Conservation (phyloP, 2,797 vertebrate genomes). For the Iguana delicatissima region DNA sequence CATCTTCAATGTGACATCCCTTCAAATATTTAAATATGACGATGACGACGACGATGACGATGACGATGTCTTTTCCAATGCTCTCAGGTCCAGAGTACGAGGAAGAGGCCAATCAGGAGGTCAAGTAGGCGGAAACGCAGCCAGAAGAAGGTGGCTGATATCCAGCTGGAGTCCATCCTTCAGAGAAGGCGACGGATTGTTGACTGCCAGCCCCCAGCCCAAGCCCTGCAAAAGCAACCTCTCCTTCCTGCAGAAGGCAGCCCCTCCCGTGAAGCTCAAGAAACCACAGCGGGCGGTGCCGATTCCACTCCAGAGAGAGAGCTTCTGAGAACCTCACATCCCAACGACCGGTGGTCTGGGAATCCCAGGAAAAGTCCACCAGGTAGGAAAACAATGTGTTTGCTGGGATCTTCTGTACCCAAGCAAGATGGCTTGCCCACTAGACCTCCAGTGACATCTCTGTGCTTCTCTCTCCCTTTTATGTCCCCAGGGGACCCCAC, state of each 20-base stretch:
- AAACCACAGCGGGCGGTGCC: accelerated
- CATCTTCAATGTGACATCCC: too few species aligned
- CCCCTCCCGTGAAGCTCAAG: too few species aligned
- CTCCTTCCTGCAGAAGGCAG: neutral
- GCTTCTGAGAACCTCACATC: neutral
- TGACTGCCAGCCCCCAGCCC: slow-evolving; percentile 58
- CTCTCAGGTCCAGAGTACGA: slow-evolving; percentile 70
- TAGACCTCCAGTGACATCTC: accelerated
- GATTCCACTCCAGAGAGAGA: neutral
- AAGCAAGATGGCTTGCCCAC: neutral
- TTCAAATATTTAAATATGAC: too few species aligned
- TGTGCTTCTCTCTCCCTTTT: neutral
- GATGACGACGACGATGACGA: too few species aligned
- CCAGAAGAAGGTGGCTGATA: slow-evolving; percentile 69
- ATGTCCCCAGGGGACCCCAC: slow-evolving; percentile 8
- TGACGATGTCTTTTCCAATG: too few species aligned
- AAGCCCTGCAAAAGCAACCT: neutral
- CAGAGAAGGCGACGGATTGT: slow-evolving; percentile 82
- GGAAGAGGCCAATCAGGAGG: slow-evolving; percentile 65
- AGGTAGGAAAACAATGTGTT: neutral
- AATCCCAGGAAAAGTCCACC: too few species aligned
- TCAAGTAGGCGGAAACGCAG: slow-evolving; percentile 61
- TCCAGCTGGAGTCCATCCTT: slow-evolving; percentile 82
- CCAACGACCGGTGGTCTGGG: accelerated
- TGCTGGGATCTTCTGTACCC: too few species aligned